Evolutionary conservation across 92 coral and sea anemone genomes (phyloP).

Genomic region (Phenganax marumi): DNA sequence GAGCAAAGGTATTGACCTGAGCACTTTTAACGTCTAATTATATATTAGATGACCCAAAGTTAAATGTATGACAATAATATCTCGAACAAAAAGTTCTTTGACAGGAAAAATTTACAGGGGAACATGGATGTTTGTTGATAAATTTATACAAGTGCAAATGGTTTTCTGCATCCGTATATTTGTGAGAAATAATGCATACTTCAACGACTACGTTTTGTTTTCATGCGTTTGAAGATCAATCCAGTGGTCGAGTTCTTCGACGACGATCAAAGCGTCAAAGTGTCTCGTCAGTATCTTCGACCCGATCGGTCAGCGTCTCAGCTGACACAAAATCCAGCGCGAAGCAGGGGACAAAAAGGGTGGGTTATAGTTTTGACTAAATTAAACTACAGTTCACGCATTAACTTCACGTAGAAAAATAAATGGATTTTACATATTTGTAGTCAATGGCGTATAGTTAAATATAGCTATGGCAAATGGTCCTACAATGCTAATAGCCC

Average conservation of each 20-base stretch:
- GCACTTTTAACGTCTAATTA: not conserved
- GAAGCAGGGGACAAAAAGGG: slow-evolving; percentile 15
- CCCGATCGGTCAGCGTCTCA: not conserved
- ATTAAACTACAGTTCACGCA: not conserved
- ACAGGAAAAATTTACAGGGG: not conserved
- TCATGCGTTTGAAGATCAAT: slow-evolving; percentile 8
- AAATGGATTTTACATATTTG: no score
- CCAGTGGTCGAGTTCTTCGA: slow-evolving; percentile 42
- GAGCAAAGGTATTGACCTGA: slow-evolving; percentile 2
- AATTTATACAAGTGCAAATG: no score
- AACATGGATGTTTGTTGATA: not conserved
- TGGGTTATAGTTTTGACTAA: not conserved
- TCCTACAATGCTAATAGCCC: no score
- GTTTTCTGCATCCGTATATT: not conserved
- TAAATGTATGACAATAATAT: no score
- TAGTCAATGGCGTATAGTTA: no score
- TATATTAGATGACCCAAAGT: not conserved
- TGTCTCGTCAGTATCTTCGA: not conserved
- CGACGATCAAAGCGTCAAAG: slow-evolving; percentile 42
- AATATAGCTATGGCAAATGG: no score
- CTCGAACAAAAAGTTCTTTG: not conserved
- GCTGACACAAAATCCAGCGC: slow-evolving; percentile 12
- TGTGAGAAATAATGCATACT: not conserved
- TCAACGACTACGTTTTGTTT: not conserved
- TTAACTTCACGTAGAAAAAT: no score